These are phyloP conservation scores for Halictus rubicundus DNA, from an alignment of 1,140 invertebrate species.

Conservation along the genomic window DNA sequence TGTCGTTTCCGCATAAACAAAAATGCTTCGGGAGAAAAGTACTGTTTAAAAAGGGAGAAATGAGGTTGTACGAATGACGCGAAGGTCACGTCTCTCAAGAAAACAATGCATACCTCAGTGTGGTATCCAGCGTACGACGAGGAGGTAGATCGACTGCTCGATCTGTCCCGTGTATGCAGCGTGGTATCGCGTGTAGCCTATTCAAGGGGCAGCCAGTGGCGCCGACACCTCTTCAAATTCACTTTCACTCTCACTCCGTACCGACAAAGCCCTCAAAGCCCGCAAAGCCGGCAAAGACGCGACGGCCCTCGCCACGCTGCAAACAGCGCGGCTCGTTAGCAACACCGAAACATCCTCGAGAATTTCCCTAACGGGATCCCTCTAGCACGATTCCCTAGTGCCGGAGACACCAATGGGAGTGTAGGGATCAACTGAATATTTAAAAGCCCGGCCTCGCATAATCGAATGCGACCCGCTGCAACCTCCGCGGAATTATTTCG, in stretches of 20 bases:
- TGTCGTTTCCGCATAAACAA: no score
- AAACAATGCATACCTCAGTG: conserved; percentile 50
- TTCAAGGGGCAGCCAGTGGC: neutral
- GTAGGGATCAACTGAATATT: conserved; percentile 18
- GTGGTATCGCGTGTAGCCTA: neutral
- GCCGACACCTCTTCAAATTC: neutral
- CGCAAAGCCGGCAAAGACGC: neutral
- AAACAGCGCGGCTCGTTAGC: conserved; percentile 27
- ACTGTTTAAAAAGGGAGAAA: no score
- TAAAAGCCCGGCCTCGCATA: neutral
- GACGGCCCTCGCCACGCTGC: neutral
- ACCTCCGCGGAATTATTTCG: conserved; percentile 26
- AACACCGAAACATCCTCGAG: conserved; percentile 30
- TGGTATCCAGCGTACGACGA: conserved; percentile 61
- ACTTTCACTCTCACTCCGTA: conserved; percentile 21
- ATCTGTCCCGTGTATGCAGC: conserved; percentile 7
- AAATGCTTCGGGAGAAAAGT: no score
- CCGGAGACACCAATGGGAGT: no score
- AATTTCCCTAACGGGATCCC: conserved; percentile 40
- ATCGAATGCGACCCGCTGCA: conserved; percentile 7
- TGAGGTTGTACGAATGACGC: no score
- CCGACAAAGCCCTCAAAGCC: neutral
- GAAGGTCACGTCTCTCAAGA: no score
- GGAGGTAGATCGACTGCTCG: conserved; percentile 51
- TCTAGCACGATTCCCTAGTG: no score